These are phyloP conservation scores for Lordiphosa fenestrarum DNA, from an alignment of 2,888 invertebrate genomes.

Conservation along the genomic window DNA sequence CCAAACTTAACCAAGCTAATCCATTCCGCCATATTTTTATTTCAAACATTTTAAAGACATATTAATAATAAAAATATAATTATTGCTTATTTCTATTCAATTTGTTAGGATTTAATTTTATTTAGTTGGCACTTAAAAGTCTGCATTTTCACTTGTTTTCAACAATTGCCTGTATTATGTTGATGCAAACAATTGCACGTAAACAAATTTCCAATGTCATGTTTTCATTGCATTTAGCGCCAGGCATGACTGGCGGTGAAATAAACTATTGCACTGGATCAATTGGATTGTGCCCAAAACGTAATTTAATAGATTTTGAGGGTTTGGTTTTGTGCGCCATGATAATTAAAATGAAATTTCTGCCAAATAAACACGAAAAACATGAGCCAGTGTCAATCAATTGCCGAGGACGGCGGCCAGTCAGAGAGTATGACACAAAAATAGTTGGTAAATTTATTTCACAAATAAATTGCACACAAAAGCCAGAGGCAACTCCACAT, in stretches of 20 bases:
- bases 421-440: conserved; percentile 22
- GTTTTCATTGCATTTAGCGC: conserved; percentile 22
- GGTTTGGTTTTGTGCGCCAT: conserved; percentile 2
- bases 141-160: no score
- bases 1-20: no score
- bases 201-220: conserved; percentile 29
- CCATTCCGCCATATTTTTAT: no score
- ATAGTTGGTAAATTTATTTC: conserved; percentile 40
- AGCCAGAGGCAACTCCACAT: conserved; percentile 20
- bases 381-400: conserved; percentile 14
- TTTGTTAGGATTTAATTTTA: no score
- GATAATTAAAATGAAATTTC: conserved; percentile 33
- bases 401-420: conserved; percentile 1
- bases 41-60: no score
- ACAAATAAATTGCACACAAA: conserved; percentile 29
- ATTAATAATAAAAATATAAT: no score
- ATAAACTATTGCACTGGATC: conserved; percentile 31
- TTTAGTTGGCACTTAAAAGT: no score
- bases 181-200: conserved; percentile 30
- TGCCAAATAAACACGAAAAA: conserved; percentile 11
- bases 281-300: conserved; percentile 12
- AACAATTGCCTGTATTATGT: conserved; percentile 21
- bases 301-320: conserved; percentile 7
- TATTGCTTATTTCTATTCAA: no score
- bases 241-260: conserved; percentile 8